phyloP scores from a whole-genome alignment of 2,888 invertebrate species.

The Drosophila lacicola region DNA sequence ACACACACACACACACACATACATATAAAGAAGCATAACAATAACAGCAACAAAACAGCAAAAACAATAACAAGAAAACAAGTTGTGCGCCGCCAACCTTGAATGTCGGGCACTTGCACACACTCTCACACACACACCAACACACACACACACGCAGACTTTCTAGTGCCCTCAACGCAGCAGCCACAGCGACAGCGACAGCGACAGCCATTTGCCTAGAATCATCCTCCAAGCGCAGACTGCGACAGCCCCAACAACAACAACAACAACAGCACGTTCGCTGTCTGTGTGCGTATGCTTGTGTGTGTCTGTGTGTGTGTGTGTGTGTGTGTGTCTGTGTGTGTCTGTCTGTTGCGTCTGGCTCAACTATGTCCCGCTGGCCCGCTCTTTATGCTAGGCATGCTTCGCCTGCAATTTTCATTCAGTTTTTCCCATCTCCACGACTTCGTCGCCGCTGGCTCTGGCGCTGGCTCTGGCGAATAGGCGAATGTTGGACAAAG shows the following conservation, averaged over 20 bases:
- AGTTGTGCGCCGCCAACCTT: constrained; percentile 73
- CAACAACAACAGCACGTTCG: constrained; percentile 6
- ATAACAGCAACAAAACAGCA: constrained; percentile 44
- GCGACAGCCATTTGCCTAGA: constrained; percentile 54
- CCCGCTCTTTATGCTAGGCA: constrained; percentile 35
- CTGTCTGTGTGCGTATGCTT: constrained; percentile 12
- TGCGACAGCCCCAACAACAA: constrained; percentile 18
- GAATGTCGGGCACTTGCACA: constrained; percentile 75
- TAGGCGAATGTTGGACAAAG: constrained; percentile 18
- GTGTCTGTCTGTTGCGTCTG: constrained; percentile 18
- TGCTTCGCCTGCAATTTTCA: constrained; percentile 55
- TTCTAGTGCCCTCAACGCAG: constrained; percentile 56
- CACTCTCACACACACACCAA: constrained; percentile 21
- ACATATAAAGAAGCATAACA: constrained; percentile 34
- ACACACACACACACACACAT: constrained; percentile 7
- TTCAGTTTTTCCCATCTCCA: constrained; percentile 51
- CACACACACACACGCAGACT: constrained; percentile 27
- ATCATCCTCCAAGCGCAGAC: constrained; percentile 38
- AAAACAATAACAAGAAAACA: constrained; percentile 59
- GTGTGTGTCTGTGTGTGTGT: constrained; percentile 10
- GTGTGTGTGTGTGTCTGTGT: constrained; percentile 14
- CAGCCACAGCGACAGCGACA: constrained; percentile 21
- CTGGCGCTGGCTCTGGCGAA: constrained; percentile 13
- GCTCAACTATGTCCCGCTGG: constrained; percentile 4
- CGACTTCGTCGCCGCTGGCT: constrained; percentile 24